Evolutionary conservation across 2,888 invertebrate species (phyloP).

Genomic region (Acleris literana): DNA sequence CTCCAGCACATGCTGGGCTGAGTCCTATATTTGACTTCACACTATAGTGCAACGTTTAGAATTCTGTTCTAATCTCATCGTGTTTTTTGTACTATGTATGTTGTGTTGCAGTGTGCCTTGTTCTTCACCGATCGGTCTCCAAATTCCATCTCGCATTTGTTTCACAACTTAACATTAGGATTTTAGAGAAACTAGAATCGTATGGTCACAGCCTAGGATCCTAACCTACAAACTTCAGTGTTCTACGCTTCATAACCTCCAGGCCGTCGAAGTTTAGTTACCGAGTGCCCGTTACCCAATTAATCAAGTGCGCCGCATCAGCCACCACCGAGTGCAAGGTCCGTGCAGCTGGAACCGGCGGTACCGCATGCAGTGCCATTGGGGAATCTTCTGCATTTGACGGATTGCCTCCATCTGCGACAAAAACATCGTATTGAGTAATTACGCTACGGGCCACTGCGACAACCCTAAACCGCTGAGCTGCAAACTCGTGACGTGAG

Average conservation of each 20-base stretch:
- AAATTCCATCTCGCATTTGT: too few relatives aligned
- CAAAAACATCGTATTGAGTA: not conserved
- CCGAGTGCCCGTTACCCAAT: constrained; percentile 15
- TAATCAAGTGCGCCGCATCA: constrained; percentile 81
- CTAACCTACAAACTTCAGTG: constrained; percentile 1
- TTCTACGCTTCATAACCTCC: constrained; percentile 1
- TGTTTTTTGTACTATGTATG: too few relatives aligned
- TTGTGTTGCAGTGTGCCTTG: too few relatives aligned
- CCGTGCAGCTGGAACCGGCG: constrained; percentile 90
- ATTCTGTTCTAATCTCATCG: too few relatives aligned
- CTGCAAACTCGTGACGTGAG: too few relatives aligned
- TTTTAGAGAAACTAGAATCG: not conserved
- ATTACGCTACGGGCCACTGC: too few relatives aligned
- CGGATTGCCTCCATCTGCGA: constrained; percentile 85
- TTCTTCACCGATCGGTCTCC: too few relatives aligned
- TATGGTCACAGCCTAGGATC: not conserved
- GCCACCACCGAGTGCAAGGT: constrained; percentile 89
- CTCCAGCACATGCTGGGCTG: too few relatives aligned
- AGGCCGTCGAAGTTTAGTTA: not conserved
- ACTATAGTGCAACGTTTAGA: too few relatives aligned
- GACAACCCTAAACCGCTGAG: too few relatives aligned
- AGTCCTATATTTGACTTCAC: too few relatives aligned
- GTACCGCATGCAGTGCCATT: constrained; percentile 93
- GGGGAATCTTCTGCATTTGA: constrained; percentile 90
- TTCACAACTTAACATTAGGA: not conserved